Base-by-base conservation (phyloP, 2,888 invertebrate genomes). In the Spisula solida region DNA sequence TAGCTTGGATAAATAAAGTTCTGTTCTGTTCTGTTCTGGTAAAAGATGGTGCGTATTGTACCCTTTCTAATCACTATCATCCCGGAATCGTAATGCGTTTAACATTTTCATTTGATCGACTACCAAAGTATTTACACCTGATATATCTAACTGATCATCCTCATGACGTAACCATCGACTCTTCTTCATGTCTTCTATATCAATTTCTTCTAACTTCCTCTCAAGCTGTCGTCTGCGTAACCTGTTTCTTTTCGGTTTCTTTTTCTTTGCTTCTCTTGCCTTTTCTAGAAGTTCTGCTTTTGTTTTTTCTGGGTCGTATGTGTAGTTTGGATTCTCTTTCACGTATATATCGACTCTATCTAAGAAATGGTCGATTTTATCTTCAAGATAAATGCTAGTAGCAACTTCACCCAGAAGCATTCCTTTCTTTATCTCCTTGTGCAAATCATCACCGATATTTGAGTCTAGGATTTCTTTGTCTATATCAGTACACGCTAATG, bases 141-240 rank as follows among this genome's bases (percentile, higher is more conserved):
- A 94, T 25, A 95, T 86, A 81, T 95, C 95, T 16, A 95, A 82
- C 47, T 92, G 82, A 20, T 95, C 94, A 48, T 95, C 95, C 0
- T 94, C 92, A 0, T 94, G 85, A 5, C 95, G 82, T n/a, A 96
- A 87, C 92, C 95, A 96, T 8, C 96, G 93, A 86, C 94, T 94
- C 81, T 95, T 95, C 51, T 94, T 95, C 88, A 95, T 90, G 41
- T 95, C 95, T 20, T 93, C 92, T n/a, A 82, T 86, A 12, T 47
- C 60, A n/a, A 31, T 84, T 31, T 87, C 87, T 31, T 81, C 34
- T 31, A 91, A 41, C 25, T 83, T 80, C 18, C 81, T 60, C 47
- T 90, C 88, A 41, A 91, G 75, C 51, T 91, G 82, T 16, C 82
- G 87, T 78, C 79, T 79, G 70, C 80, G 66, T 80, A 48, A 34